Evolutionary conservation across 2,797 vertebrate species (phyloP).

Genomic region (Pelodytes ibericus): DNA sequence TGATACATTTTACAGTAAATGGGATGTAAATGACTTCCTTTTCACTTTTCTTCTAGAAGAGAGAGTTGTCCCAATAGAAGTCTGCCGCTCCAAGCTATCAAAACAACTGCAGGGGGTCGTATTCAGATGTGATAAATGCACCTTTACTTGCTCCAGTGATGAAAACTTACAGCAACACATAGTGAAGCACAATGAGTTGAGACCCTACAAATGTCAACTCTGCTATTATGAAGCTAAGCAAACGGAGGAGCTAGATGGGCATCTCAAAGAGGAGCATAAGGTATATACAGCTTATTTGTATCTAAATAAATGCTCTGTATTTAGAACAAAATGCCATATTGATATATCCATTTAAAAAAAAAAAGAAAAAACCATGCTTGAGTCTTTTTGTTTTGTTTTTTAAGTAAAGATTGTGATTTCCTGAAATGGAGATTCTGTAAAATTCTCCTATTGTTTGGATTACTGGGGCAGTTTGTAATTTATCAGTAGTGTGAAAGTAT

Average conservation of each 20-base stretch:
- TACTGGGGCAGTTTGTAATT: no score
- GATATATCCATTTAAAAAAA: no score
- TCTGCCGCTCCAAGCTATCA: constrained; percentile 95
- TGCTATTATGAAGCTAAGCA: constrained; percentile 96
- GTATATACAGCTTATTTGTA: constrained; percentile 69
- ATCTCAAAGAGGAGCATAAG: constrained; percentile 95
- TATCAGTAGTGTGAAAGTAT: no score
- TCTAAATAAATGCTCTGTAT: no score
- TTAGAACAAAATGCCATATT: no score
- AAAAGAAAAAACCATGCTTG: no score
- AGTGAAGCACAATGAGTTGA: constrained; percentile 93
- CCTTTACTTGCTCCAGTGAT: constrained; percentile 97
- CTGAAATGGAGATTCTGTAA: no score
- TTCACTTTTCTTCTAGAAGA: constrained; percentile 78
- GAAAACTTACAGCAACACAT: constrained; percentile 93
- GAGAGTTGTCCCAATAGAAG: constrained; percentile 93
- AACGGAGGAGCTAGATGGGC: constrained; percentile 87
- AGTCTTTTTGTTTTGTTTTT: no score
- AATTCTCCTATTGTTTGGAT: no score
- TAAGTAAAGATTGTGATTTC: no score
- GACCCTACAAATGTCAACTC: constrained; percentile 96
- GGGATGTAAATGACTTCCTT: not conserved
- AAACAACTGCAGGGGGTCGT: constrained; percentile 94
- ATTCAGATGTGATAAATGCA: constrained; percentile 97
- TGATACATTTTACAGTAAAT: no score